Base-by-base conservation (phyloP, 2,113 vertebrate genomes). In the Hyaena hyaena region DNA sequence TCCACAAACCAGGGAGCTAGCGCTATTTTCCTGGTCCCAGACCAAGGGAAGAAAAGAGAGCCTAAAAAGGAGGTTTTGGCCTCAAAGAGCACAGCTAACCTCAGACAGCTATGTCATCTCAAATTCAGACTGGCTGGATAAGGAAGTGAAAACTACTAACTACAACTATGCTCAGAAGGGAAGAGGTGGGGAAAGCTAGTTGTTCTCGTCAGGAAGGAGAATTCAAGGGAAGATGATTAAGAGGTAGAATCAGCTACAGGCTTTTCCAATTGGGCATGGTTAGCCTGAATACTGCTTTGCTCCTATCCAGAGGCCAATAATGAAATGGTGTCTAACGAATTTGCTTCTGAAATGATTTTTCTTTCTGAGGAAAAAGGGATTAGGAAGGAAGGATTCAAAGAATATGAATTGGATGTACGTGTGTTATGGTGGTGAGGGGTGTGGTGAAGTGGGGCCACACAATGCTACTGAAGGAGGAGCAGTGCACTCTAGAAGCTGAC, bases 81-180 rank as follows among this genome's bases (percentile, higher is more conserved):
- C 45, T 90, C 93, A 85, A 93, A 85, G 65, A 86, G n/a, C 77
- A 93, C 10, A 88, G 92, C 28, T 88, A 79, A 93, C 33, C 71
- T 82, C 45, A 94, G 73, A 90, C 31, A 92, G n/a, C 12, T 92
- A 21, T 45, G 19, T 45, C 84, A 76, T 86, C 43, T 88, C 80
- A 90, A 95, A 93, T 95, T 93, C 45, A 94, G 74, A 48, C 81
- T 71, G 86, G 61, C 2, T 86, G 48, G 7, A 19, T 50, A 43
- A 95, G 58, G 80, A 95, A 95, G 50, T 85, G 9, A 95, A 93
- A 94, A 68, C 43, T 43, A 96, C 26, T 61, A 87, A 79, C 17
- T 43, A 85, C 2, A 55, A 39, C n/a, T 69, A 73, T 61, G 48
- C 17, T 93, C 58, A 95, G 58, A 65, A 92, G 80, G 76, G 23